Evolutionary conservation across 2,113 vertebrate genomes (phyloP), one percentile per base, ranked within the genome.

Genomic region (Paradoxurus hermaphroditus): DNA sequence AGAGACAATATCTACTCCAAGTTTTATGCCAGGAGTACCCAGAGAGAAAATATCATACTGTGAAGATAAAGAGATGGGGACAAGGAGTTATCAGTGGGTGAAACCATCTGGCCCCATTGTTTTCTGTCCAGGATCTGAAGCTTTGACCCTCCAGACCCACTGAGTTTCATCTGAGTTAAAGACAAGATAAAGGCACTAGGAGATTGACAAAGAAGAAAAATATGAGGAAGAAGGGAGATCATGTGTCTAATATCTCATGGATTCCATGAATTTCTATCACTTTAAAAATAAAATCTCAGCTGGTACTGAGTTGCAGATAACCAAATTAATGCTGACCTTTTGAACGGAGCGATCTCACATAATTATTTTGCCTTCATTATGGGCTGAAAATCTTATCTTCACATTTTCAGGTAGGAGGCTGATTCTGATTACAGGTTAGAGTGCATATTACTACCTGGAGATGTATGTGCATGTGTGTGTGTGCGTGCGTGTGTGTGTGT

Each of bases 381-480:
- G 39, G 75, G 23, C 10, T 72, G 49, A 92, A 86, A 56, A 86
- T 77, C 27, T 87, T 68, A 19, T 27, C 83, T 94, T 97, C 59
- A 8, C 67, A 85, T 70, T 96, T 95, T 44, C 59, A 95, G 62
- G 87, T 87, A 88, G 93, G 87, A 96, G 94, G 65, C 36, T 3
- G 8, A 89, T 89, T 94, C 29, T 86, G 77, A 94, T 92, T 83
- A 84, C 9, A 92, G 63, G 34, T 73, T 82, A 14, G 25, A 78
- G 59, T 62, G 31, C 70, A 21, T 44, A 96, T 97, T 85, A 94
- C 68, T 68, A 95, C 90, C 84, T 95, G 75, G 75, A 97, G 96
- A 7, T 25, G 70, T 73, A 12, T 73, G 70, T 44, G 36, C 39
- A 21, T 25, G 75, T 70, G n/a, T 39, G n/a, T 39, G 68, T 70